Evolutionary conservation across 2,113 vertebrate species (phyloP).

Genomic region (Menidia beryllina): DNA sequence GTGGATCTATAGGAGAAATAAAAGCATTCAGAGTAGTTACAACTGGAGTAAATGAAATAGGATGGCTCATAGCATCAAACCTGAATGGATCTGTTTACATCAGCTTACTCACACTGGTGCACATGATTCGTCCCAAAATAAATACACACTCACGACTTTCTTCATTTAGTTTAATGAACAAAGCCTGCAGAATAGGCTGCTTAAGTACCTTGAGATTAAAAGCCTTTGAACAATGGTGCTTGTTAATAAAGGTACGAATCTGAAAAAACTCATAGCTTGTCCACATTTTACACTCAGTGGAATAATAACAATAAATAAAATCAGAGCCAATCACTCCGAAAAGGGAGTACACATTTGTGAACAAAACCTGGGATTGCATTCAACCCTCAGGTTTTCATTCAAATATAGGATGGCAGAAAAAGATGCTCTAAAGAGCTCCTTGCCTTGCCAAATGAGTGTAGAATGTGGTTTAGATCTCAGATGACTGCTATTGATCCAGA

Average conservation of each 20-base stretch:
- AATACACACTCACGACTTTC: not conserved
- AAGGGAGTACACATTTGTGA: not conserved
- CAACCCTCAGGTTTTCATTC: not conserved
- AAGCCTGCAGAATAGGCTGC: too few relatives aligned
- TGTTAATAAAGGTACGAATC: too few relatives aligned
- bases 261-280: too few relatives aligned
- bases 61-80: not conserved
- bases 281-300: too few relatives aligned
- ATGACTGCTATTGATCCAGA: not conserved
- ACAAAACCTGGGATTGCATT: not conserved
- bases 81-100: constrained; percentile 38
- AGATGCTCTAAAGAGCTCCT: not conserved
- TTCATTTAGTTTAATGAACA: not conserved
- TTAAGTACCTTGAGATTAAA: too few relatives aligned
- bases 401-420: not conserved
- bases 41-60: not conserved
- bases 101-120: constrained; percentile 8
- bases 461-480: not conserved
- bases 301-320: too few relatives aligned
- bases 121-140: constrained; percentile 2
- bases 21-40: not conserved
- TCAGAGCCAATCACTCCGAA: too few relatives aligned
- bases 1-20: not conserved
- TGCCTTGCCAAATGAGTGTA: not conserved
- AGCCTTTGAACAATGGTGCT: too few relatives aligned